Percentiles rank a stretch among this genome's conserved stretches.
Evolutionary conservation across 1,140 invertebrate species (phyloP).

Genomic region (Acromyrmex heyeri): DNA sequence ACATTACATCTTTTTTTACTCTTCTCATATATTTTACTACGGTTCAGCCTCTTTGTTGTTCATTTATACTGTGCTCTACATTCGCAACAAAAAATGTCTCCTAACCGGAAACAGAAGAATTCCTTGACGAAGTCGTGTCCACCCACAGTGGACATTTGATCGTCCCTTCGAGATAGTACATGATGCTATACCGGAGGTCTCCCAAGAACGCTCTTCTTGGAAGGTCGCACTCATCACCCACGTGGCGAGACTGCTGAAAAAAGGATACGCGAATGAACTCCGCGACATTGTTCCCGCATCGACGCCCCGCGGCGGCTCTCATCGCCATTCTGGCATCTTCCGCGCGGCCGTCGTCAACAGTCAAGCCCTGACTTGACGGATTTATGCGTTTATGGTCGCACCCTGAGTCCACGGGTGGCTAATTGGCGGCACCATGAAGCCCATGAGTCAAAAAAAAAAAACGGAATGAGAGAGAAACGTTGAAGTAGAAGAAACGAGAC

Average conservation of each 20-base stretch:
- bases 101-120: neutral
- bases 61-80: neutral
- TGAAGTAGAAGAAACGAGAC: neutral
- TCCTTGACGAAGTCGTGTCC: conserved; percentile 32
- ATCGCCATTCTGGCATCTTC: conserved; percentile 66
- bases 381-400: conserved; percentile 75
- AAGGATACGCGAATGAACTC: conserved; percentile 6
- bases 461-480: neutral
- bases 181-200: neutral
- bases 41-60: neutral
- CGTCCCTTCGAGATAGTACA: conserved; percentile 4
- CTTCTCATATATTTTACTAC: neutral
- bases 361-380: conserved; percentile 57
- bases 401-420: conserved; percentile 67
- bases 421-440: conserved; percentile 75
- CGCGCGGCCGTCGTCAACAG: conserved; percentile 35
- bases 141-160: conserved; percentile 7
- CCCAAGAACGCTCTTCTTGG: neutral
- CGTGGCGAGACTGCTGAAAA: conserved; percentile 7
- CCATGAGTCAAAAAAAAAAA: neutral
- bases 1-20: neutral
- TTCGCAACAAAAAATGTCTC: neutral
- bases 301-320: conserved; percentile 71
- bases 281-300: conserved; percentile 65
- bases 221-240: neutral